These are phyloP conservation scores for Anisognathus igniventris DNA, from an alignment of 2,797 vertebrate species.

Conservation along the genomic window DNA sequence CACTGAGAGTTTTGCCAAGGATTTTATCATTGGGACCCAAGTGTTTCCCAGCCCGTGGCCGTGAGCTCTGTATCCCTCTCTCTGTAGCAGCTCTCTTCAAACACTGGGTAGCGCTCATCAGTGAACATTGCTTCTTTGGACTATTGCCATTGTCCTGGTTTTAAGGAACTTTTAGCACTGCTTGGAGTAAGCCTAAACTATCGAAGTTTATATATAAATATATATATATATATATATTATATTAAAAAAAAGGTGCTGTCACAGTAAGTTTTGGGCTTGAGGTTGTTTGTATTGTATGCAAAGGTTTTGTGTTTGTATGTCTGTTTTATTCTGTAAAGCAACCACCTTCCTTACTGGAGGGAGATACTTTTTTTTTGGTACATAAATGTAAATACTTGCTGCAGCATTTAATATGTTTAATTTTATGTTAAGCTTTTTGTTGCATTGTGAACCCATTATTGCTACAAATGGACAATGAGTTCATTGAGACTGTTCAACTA, in stretches of 20 bases:
- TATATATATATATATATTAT: slow-evolving; percentile 46
- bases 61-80: background rate
- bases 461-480: slow-evolving; percentile 85
- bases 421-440: slow-evolving; percentile 83
- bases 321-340: slow-evolving; percentile 84
- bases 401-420: slow-evolving; percentile 91
- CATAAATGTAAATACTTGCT: slow-evolving; percentile 87
- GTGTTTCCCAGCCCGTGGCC: background rate
- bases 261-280: slow-evolving; percentile 73
- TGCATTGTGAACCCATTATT: slow-evolving; percentile 84
- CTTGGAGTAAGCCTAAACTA: slow-evolving; percentile 71
- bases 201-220: slow-evolving; percentile 59
- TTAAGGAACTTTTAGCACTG: slow-evolving; percentile 68
- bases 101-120: background rate
- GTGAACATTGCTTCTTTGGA: slow-evolving; percentile 4
- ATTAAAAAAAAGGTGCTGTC: slow-evolving; percentile 73
- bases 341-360: slow-evolving; percentile 95
- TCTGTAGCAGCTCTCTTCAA: slow-evolving; percentile 7
- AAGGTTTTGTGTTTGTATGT: slow-evolving; percentile 87
- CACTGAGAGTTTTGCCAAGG: slow-evolving; percentile 30
- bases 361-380: slow-evolving; percentile 75
- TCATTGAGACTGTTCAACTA: slow-evolving; percentile 90
- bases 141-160: slow-evolving; percentile 61
- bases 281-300: slow-evolving; percentile 75
- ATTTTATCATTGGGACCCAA: background rate